These are phyloP conservation scores for Drosophila atroscutellata DNA, from an alignment of 2,888 invertebrate genomes.

Conservation along the genomic window DNA sequence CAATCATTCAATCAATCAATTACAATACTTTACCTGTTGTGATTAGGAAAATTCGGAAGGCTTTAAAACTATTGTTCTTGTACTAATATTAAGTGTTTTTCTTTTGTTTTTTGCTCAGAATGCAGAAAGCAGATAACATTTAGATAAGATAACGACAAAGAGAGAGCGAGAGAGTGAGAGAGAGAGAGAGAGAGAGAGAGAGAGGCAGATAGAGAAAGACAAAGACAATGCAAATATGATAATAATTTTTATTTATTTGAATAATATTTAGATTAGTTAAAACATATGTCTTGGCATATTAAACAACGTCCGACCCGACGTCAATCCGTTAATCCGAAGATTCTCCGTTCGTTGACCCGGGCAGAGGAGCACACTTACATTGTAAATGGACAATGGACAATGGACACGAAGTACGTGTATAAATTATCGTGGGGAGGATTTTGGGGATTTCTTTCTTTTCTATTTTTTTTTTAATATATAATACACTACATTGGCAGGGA, in stretches of 20 bases:
- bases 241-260: slow-evolving; percentile 54
- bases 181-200: not conserved
- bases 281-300: slow-evolving; percentile 55
- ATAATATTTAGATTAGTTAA: slow-evolving; percentile 62
- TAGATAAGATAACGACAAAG: slow-evolving; percentile 3
- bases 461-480: slow-evolving; percentile 23
- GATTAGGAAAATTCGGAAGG: not conserved
- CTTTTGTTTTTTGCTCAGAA: not conserved
- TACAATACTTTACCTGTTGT: not conserved
- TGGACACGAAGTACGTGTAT: no score
- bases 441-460: not conserved
- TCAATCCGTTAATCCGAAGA: slow-evolving; percentile 3
- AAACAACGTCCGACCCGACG: slow-evolving; percentile 49
- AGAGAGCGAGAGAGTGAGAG: slow-evolving; percentile 1
- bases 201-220: slow-evolving; percentile 3
- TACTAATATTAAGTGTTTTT: not conserved
- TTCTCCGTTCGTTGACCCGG: slow-evolving; percentile 12
- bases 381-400: slow-evolving; percentile 35
- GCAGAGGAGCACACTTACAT: slow-evolving; percentile 47
- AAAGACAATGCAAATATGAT: slow-evolving; percentile 16
- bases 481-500: slow-evolving; percentile 43
- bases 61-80: not conserved
- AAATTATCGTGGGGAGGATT: slow-evolving; percentile 12
- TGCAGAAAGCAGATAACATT: slow-evolving; percentile 17
- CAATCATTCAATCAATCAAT: not conserved